These are phyloP conservation scores for Mesodorylaimus sp. DNA, from an alignment of 2,888 invertebrate species.

Conservation along the genomic window DNA sequence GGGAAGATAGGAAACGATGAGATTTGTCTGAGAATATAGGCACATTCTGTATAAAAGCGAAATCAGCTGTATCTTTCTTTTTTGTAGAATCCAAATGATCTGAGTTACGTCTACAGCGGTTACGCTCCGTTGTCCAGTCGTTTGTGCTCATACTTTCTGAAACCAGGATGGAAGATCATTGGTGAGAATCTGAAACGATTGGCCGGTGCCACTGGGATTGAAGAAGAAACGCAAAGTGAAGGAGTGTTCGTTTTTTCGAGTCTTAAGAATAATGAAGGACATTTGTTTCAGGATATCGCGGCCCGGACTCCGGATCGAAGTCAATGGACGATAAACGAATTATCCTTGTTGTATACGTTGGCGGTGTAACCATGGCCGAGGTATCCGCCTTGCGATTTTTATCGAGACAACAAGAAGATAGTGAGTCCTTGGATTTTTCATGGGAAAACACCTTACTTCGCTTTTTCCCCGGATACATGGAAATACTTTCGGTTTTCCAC, in stretches of 20 bases:
- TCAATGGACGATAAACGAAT: conserved; percentile 36
- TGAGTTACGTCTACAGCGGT: conserved; percentile 70
- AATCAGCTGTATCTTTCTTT: too few species aligned
- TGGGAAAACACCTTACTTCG: neutral
- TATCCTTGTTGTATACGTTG: conserved; percentile 79
- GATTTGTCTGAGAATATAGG: too few species aligned
- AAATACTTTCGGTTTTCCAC: conserved; percentile 2
- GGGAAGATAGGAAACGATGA: too few species aligned
- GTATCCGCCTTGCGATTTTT: conserved; percentile 43
- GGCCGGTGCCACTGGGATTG: conserved; percentile 44
- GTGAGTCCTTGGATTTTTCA: neutral
- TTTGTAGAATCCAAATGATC: conserved; percentile 58
- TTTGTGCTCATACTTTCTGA: conserved; percentile 41
- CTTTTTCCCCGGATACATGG: neutral
- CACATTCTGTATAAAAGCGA: too few species aligned
- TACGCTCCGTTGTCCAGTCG: conserved; percentile 81
- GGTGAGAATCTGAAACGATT: conserved; percentile 58
- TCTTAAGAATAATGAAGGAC: too few species aligned
- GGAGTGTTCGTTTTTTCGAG: too few species aligned
- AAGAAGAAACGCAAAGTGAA: neutral
- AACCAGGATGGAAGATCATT: conserved; percentile 44
- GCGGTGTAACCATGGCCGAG: conserved; percentile 90
- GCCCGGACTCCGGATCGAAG: too few species aligned
- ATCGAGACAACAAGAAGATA: conserved; percentile 21
- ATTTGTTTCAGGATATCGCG: too few species aligned